Conservation (phyloP, 2,888 invertebrate genomes). For the Plagodis dolabraria region DNA sequence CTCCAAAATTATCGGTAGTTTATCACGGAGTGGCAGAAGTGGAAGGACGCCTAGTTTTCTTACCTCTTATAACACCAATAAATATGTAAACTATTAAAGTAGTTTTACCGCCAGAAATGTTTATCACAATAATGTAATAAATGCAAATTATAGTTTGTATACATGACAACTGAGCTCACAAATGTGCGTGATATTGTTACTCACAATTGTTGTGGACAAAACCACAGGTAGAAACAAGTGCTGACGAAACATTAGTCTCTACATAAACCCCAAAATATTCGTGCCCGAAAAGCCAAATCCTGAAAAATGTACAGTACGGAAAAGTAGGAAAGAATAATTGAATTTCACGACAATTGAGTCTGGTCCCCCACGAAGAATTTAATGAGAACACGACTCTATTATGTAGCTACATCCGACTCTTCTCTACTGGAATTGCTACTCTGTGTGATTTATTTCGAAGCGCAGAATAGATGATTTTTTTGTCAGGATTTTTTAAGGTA, state of each 20-base stretch:
- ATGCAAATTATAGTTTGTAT: no score
- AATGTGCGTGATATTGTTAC: no score
- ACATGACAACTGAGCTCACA: no score
- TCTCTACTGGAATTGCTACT: constrained; percentile 8
- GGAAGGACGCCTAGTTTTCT: no score
- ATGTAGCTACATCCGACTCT: constrained; percentile 1
- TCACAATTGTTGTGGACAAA: no score
- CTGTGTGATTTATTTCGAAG: constrained; percentile 1
- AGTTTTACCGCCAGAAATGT: no score
- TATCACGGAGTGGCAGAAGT: no score
- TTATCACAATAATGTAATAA: no score
- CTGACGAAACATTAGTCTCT: background rate
- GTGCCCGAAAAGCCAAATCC: background rate
- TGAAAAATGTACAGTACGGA: background rate
- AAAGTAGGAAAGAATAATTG: constrained; percentile 9
- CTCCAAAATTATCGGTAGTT: no score
- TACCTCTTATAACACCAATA: no score
- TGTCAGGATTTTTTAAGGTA: background rate
- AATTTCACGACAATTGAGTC: constrained; percentile 8
- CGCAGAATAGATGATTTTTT: constrained; percentile 3
- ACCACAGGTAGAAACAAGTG: no score
- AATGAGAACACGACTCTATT: constrained; percentile 17
- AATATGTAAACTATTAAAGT: no score
- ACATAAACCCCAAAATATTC: background rate
- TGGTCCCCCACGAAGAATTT: constrained; percentile 17